phyloP scores from a whole-genome alignment of 2,797 vertebrate species.

The Chaunax sp. region DNA sequence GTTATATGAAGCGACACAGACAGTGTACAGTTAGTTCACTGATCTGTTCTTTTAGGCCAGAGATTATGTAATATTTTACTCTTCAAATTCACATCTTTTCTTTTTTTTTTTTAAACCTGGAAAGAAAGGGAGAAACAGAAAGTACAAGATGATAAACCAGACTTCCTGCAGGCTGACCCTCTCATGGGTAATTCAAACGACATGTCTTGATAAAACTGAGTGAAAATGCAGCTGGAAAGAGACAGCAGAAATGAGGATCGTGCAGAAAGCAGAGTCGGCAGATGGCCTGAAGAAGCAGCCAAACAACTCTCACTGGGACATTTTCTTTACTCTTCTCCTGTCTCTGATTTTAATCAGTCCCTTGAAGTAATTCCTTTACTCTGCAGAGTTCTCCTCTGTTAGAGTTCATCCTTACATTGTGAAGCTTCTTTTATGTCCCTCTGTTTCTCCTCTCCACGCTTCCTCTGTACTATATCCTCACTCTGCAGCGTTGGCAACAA shows the following conservation, averaged over 20 bases:
- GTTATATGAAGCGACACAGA: not conserved
- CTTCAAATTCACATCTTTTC: not conserved
- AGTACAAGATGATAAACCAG: too few relatives aligned
- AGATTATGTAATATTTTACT: not conserved
- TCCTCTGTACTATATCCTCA: constrained; percentile 11
- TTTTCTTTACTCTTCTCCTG: constrained; percentile 39
- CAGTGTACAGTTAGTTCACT: not conserved
- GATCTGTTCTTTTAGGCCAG: too few relatives aligned
- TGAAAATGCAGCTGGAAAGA: constrained; percentile 26
- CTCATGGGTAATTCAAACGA: constrained; percentile 37
- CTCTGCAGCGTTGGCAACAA: constrained; percentile 8
- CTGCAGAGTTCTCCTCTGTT: constrained; percentile 18
- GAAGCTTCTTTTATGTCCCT: constrained; percentile 10
- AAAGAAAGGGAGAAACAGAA: too few relatives aligned
- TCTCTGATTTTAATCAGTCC: constrained; percentile 51
- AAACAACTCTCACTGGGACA: constrained; percentile 50
- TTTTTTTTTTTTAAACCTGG: too few relatives aligned
- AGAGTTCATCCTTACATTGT: constrained; percentile 2
- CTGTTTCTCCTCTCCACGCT: not conserved
- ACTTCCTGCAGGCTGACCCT: too few relatives aligned
- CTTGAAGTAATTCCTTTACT: constrained; percentile 30
- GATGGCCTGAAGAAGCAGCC: constrained; percentile 22
- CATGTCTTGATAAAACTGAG: constrained; percentile 14
- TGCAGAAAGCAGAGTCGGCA: constrained; percentile 18
- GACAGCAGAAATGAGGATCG: constrained; percentile 10